Evolutionary conservation across 2,888 invertebrate genomes (phyloP).

Genomic region (Tenthredo amoena): DNA sequence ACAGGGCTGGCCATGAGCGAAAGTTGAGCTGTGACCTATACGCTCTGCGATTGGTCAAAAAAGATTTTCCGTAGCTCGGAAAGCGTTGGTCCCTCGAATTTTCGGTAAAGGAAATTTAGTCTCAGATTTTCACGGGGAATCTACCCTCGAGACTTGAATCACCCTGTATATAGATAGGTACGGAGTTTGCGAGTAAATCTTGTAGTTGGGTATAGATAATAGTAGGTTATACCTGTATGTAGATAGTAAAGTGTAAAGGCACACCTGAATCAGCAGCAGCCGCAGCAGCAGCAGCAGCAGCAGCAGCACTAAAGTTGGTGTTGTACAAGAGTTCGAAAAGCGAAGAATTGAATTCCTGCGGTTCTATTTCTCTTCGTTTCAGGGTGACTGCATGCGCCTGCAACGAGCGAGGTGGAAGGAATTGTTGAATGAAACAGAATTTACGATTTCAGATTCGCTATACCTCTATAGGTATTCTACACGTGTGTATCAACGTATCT

Average conservation of each 20-base stretch:
- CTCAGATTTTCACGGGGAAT: no score
- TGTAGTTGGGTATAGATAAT: neutral
- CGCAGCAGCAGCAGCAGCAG: neutral
- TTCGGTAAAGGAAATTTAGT: no score
- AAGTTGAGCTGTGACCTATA: no score
- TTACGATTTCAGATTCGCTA: conserved; percentile 49
- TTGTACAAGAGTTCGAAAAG: neutral
- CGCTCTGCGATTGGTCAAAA: no score
- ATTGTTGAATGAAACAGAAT: conserved; percentile 49
- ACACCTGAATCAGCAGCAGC: neutral
- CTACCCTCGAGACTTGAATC: no score
- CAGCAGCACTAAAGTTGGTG: neutral
- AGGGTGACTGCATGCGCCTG: neutral
- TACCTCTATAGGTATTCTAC: conserved; percentile 5
- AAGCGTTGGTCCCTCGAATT: no score
- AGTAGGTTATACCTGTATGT: neutral
- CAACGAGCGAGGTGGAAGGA: neutral
- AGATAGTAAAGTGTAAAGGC: neutral
- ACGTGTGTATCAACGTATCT: neutral
- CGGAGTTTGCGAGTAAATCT: neutral
- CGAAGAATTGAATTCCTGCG: conserved; percentile 22
- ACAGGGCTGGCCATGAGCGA: no score
- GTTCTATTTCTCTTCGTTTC: conserved; percentile 9
- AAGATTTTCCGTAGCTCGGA: no score
- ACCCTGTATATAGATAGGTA: neutral